Evolutionary conservation across 2,797 vertebrate species (phyloP), one percentile per base, ranked within the genome.

Genomic region (Artibeus lituratus): DNA sequence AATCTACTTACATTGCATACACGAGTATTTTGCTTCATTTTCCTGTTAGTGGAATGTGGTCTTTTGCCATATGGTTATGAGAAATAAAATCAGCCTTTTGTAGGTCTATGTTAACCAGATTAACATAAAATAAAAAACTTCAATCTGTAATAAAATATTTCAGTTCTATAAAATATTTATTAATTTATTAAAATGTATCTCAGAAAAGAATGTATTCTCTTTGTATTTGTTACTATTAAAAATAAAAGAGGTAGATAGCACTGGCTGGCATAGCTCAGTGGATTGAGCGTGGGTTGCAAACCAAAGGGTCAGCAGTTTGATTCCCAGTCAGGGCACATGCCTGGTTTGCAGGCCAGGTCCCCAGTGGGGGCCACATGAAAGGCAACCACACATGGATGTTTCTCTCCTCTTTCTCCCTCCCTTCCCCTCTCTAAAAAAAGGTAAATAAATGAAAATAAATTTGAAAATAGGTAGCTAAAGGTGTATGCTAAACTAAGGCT

Each of bases 181-280:
- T 92, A 91, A 86, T 55, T 92, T 94, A 94, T 97, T 96, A 91
- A 93, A 95, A 84, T 93, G 29, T 82, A 90, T 91, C 39, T 92
- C 87, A 85, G 57, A 88, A 96, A 76, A 91, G 32, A 83, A 62
- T 39, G 55, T 87, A 18, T 72, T 77, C 19, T 89, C 42, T 51
- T 83, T 95, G 65, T 92, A 82, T 94, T 89, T 74, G 57, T 73
- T 91, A 18, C 69, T 80, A 67, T 59, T 87, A 81, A 39, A 85
- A 97, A 94, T 92, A 96, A 95, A 96, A 91, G 24, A 83, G 29
- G 3, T 84, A 72, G 39, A 7, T 42, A 42, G 39, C 39, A 42
- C 39, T 42, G 39, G 39, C 39, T 42, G 39, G 39, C 39, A 42
- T 42, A 42, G 39, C 39, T 42, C 39, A 42, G 39, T 42, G 39